Conservation (phyloP, 2,113 vertebrate genomes). For the Lonchura striata region DNA sequence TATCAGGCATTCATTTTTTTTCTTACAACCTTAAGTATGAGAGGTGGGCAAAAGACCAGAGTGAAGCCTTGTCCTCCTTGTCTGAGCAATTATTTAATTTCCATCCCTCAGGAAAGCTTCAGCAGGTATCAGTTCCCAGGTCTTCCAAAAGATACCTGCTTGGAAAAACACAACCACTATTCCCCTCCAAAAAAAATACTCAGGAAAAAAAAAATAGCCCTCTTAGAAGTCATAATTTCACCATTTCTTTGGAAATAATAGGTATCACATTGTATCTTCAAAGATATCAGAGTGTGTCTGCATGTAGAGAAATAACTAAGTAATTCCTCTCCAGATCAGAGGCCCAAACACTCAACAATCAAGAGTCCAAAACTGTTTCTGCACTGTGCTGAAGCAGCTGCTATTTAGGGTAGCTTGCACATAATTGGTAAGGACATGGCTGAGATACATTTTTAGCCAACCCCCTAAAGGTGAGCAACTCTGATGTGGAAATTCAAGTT, state of each 20-base stretch:
- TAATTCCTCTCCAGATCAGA: not conserved
- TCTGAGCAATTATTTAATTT: not conserved
- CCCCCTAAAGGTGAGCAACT: not conserved
- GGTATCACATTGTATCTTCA: not conserved
- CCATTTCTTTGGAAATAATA: not conserved
- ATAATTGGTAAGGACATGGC: not conserved
- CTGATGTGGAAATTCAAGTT: not conserved
- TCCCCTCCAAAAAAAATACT: not conserved
- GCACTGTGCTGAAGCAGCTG: not conserved
- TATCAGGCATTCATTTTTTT: not conserved
- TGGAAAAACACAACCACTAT: not conserved
- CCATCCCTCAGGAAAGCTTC: not conserved
- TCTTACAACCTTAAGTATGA: not conserved
- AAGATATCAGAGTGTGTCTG: not conserved
- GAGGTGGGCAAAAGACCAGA: not conserved
- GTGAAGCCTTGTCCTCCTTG: not conserved
- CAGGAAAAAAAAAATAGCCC: too few relatives aligned
- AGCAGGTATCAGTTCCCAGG: not conserved
- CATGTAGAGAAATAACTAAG: not conserved
- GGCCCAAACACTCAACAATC: not conserved
- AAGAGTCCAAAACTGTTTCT: not conserved
- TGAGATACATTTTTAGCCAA: not conserved
- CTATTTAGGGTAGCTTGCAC: not conserved
- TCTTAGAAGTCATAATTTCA: not conserved
- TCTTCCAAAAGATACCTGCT: not conserved